A percentile compares a stretch with the other conserved stretches of the same genome.
phyloP scores from a whole-genome alignment of 1,140 invertebrate species.

The Lepidotrigona ventralis region DNA sequence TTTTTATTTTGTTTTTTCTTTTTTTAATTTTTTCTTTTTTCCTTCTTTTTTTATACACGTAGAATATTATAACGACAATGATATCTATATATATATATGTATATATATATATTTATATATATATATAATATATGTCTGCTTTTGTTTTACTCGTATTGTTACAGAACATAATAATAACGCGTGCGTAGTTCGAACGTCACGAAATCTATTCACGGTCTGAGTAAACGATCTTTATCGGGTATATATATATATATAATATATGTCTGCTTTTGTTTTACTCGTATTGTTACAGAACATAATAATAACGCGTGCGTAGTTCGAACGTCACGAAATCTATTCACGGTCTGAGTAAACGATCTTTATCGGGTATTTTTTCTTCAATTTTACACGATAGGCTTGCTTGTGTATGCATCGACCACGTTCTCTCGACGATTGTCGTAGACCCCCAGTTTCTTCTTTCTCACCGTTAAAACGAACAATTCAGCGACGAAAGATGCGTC shows the following conservation, averaged over 20 bases:
- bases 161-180: slow-evolving; percentile 56
- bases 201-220: slow-evolving; percentile 39
- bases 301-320: slow-evolving; percentile 52
- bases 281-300: slow-evolving; percentile 56
- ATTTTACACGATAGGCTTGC: neutral
- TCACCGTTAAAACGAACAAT: neutral
- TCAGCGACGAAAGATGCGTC: neutral
- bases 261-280: slow-evolving; percentile 40
- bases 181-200: slow-evolving; percentile 51
- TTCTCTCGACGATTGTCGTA: neutral
- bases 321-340: slow-evolving; percentile 48
- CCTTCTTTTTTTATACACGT: slow-evolving; percentile 57
- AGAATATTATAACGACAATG: slow-evolving; percentile 64
- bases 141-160: slow-evolving; percentile 42
- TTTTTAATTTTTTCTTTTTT: slow-evolving; percentile 25
- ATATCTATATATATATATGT: slow-evolving; percentile 16
- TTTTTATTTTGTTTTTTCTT: slow-evolving; percentile 56
- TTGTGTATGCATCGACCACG: neutral
- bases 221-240: neutral
- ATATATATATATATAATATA: too few relatives aligned
- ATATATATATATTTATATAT: slow-evolving; percentile 37
- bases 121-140: slow-evolving; percentile 47
- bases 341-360: slow-evolving; percentile 20
- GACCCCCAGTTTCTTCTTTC: neutral
- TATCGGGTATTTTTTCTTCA: neutral